Evolutionary conservation across 2,113 vertebrate genomes (phyloP).

Genomic region (Pandion haliaetus): DNA sequence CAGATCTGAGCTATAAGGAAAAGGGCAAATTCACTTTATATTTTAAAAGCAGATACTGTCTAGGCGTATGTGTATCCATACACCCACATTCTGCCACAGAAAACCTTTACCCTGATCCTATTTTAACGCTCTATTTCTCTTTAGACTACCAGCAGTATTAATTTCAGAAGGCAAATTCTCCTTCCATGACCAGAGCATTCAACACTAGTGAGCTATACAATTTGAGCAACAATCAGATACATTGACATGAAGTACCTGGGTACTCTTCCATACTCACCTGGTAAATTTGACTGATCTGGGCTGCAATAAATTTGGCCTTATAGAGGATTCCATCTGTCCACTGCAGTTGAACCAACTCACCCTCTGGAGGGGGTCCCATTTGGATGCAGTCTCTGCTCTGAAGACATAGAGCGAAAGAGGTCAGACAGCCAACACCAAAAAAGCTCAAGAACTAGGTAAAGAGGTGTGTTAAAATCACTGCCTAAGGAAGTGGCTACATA

Average conservation of each 20-base stretch:
- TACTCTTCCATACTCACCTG: slow-evolving; percentile 77
- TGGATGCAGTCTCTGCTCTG: slow-evolving; percentile 92
- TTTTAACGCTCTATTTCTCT: background rate
- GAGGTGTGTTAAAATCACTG: background rate
- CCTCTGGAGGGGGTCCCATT: slow-evolving; percentile 81
- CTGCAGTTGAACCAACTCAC: slow-evolving; percentile 84
- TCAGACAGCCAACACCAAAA: background rate
- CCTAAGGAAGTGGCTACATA: background rate
- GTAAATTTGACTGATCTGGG: slow-evolving; percentile 82
- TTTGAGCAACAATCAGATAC: accelerated
- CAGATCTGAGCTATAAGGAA: background rate
- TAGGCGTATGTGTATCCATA: background rate
- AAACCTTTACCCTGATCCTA: background rate
- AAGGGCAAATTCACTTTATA: background rate
- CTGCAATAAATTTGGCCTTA: slow-evolving; percentile 87
- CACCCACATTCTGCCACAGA: background rate
- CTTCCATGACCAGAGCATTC: background rate
- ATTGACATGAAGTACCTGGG: accelerated
- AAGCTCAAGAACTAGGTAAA: background rate
- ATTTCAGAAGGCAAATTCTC: background rate
- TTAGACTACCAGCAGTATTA: background rate
- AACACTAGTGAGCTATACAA: background rate
- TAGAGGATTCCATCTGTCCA: slow-evolving; percentile 80
- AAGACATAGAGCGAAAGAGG: background rate
- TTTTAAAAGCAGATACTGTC: background rate